Base-by-base conservation (phyloP, 2,888 invertebrate genomes). In the Xylota segnis region DNA sequence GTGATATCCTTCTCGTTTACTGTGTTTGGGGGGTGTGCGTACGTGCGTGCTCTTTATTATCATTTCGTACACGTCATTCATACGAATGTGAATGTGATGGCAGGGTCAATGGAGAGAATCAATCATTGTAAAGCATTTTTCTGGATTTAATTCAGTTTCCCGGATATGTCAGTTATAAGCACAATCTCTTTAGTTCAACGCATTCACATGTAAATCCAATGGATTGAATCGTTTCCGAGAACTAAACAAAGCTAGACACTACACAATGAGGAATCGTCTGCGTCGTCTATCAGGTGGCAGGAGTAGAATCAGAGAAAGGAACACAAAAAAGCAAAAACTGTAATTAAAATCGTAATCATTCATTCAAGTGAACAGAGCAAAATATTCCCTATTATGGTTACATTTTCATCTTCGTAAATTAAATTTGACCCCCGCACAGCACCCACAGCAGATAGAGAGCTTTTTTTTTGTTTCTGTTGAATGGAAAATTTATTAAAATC, bases 291-390 rank as follows among this genome's bases (percentile, higher is more conserved):
- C 34, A 34, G 5, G 5, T 34, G 34, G 16, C 12, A 29, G 14
- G 27, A 63, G 10, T 14, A 47, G n/a, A 45, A 59, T 47, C 12
- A 40, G 16, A 61, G 1, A 61, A 9, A 10, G 23, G 23, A 61
- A n/a, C n/a, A n/a, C n/a, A n/a, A n/a, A n/a, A n/a, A n/a, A n/a
- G n/a, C n/a, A n/a, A 40, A 71, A 63, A 45, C 16, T 7, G 58
- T 37, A 56, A 63, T 52, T 56, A 43, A 72, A 72, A 52, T 37
- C 7, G 27, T 61, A 70, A 70, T 63, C 77, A 45, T 61, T 63
- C 77, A 45, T 61, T 78, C 52, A 78, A 70, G 70, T 43, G 61
- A 29, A 68, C 7, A 34, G 29, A 12, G 43, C 43, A n/a, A 37
- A 63, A 63, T 43, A 27, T 40, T 61, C 14, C n/a, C 50, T 14